Conservation (phyloP, 2,888 invertebrate species). For the Endomychus coccineus region DNA sequence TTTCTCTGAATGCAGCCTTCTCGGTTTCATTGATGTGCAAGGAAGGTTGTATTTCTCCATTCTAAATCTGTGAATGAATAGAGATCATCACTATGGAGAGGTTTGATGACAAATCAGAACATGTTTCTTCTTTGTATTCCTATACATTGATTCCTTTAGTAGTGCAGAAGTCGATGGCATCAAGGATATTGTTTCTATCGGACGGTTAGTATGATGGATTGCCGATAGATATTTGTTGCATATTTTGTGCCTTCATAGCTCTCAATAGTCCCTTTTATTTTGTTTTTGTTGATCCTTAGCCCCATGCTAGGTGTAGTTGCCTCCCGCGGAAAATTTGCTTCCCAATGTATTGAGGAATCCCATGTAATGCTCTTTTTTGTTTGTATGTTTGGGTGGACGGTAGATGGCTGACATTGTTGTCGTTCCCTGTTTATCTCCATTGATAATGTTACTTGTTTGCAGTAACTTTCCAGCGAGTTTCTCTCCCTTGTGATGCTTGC, state of each 20-base stretch:
- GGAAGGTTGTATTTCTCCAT: background rate
- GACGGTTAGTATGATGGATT: background rate
- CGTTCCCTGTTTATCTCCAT: background rate
- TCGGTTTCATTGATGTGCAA: too few relatives aligned
- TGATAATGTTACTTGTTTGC: conserved; percentile 1
- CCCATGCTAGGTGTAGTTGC: background rate
- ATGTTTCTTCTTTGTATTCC: background rate
- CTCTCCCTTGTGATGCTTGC: conserved; percentile 1
- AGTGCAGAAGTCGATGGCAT: background rate
- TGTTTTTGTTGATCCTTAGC: background rate
- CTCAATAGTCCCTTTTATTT: background rate
- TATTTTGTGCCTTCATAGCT: background rate
- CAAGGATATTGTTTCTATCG: background rate
- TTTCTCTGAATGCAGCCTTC: background rate
- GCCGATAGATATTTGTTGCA: background rate
- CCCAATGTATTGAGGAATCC: conserved; percentile 1
- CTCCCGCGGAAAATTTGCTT: background rate
- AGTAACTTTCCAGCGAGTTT: background rate
- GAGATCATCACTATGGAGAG: too few relatives aligned
- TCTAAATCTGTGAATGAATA: background rate
- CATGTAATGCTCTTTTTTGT: background rate
- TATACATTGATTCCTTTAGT: conserved; percentile 1
- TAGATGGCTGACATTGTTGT: conserved; percentile 1
- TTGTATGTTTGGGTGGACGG: background rate
- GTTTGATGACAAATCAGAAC: conserved; percentile 1